Evolutionary conservation across 1,140 invertebrate species (phyloP), one percentile per base, ranked within the genome.

Genomic region (Drosophila nannoptera): DNA sequence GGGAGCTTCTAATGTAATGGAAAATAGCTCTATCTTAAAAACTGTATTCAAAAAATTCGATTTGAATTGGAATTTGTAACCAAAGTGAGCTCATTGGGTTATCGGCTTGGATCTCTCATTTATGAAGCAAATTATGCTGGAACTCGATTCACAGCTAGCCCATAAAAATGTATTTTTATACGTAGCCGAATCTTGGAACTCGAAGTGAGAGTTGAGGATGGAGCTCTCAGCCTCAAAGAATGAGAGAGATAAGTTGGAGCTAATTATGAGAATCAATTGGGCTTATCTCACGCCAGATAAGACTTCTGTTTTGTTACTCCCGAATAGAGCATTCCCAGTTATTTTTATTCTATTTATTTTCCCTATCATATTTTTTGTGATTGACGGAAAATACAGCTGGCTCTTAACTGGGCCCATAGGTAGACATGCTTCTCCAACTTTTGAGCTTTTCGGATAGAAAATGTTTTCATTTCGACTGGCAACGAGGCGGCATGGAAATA

Each of bases 391-490:
- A 46, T 46, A 29, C 16, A 46, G 11, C 29, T 16, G 7, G 7
- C 5, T 0, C 7, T 14, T 52, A 52, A 52, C 33, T 8, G 8
- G 12, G 5, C 22, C 22, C 22, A 22, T 22, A 22, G 22, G 22
- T 22, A 22, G 5, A 16, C n/a, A 52, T 49, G 58, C 48, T 60
- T 60, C 32, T 4, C 7, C 6, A n/a, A 22, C 22, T 22, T 22
- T 31, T 36, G 9, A 9, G 12, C 11, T 40, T 53, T 53, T 9
- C 22, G 31, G 46, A 48, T 48, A 48, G 46, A 58, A 16, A 16
- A 53, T 49, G 1, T 22, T 22, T 22, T 22, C 22, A 22, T 69
- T 77, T 56, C 12, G 12, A 8, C 31, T 80, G 69, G 77, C 77
- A 81, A 77, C 61, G 60, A 54, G 22, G 22, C 22, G 22, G 22